Conservation (phyloP, 2,888 invertebrate genomes). For the Chorisops tibialis region DNA sequence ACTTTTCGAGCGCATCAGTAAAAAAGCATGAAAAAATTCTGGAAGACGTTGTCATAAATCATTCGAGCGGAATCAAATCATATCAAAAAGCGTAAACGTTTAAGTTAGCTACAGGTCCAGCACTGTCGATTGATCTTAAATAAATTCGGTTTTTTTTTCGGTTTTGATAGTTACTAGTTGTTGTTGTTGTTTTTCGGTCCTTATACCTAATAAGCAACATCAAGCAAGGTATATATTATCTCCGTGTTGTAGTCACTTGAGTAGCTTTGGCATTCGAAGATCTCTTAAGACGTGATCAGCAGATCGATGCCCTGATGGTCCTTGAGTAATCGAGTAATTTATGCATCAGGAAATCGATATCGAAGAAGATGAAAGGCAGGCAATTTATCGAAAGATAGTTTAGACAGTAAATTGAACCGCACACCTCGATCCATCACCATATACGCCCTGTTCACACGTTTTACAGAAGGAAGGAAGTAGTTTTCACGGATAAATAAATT, state of each 20-base stretch:
- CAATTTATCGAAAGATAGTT: neutral
- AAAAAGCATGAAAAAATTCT: constrained; percentile 12
- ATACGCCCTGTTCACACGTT: constrained; percentile 19
- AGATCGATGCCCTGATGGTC: neutral
- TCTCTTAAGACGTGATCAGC: neutral
- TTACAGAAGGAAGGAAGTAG: constrained; percentile 11
- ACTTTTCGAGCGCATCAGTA: neutral
- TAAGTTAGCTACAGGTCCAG: constrained; percentile 8
- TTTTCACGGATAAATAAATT: neutral
- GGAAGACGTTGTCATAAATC: constrained; percentile 16
- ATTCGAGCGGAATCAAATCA: constrained; percentile 14
- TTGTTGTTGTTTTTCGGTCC: no score
- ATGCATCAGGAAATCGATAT: constrained; percentile 14
- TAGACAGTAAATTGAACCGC: neutral
- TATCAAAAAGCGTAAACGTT: constrained; percentile 17
- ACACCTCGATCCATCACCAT: constrained; percentile 2
- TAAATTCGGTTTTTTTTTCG: no score
- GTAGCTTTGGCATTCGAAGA: neutral
- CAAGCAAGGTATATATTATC: neutral
- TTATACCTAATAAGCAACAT: neutral
- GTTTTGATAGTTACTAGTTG: no score
- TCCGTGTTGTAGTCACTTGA: neutral
- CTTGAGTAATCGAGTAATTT: neutral
- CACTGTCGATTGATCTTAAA: neutral
- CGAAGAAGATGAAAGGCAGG: neutral